A percentile compares a stretch with the other conserved stretches of the same genome.
phyloP scores from a whole-genome alignment of 2,113 vertebrate genomes.

The Petaurus breviceps region DNA sequence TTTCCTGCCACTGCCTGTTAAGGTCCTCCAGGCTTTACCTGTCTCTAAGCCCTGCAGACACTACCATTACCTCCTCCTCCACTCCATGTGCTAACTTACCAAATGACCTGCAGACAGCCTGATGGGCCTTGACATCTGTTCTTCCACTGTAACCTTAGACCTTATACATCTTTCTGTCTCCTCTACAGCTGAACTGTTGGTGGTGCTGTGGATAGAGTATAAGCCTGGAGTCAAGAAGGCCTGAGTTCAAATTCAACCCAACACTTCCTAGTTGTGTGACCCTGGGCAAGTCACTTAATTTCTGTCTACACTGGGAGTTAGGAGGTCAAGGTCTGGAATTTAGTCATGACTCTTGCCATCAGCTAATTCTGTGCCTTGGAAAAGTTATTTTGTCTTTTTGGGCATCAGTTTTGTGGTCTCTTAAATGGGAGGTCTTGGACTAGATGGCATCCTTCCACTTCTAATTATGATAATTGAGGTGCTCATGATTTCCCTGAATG shows the following conservation, averaged over 20 bases:
- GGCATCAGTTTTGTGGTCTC: not conserved
- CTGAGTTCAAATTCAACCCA: not conserved
- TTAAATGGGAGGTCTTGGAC: not conserved
- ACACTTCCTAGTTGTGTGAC: not conserved
- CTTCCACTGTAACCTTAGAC: not conserved
- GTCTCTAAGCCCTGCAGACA: not conserved
- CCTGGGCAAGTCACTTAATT: not conserved
- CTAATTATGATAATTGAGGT: not conserved
- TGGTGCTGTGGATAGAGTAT: not conserved
- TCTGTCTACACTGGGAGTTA: not conserved
- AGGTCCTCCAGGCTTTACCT: not conserved
- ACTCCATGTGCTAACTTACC: not conserved
- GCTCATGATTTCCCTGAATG: not conserved
- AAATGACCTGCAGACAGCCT: no score
- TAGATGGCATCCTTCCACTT: not conserved
- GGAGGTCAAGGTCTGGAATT: not conserved
- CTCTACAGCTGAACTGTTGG: not conserved
- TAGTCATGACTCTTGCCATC: not conserved
- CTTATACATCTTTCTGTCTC: not conserved
- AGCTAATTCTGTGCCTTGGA: not conserved
- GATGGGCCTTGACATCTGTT: no score
- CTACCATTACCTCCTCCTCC: not conserved
- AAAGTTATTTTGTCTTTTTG: not conserved
- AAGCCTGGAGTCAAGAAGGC: not conserved
- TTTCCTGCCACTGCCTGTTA: not conserved